Evolutionary conservation across 2,113 vertebrate genomes (phyloP).

Genomic region (Saguinus midas): DNA sequence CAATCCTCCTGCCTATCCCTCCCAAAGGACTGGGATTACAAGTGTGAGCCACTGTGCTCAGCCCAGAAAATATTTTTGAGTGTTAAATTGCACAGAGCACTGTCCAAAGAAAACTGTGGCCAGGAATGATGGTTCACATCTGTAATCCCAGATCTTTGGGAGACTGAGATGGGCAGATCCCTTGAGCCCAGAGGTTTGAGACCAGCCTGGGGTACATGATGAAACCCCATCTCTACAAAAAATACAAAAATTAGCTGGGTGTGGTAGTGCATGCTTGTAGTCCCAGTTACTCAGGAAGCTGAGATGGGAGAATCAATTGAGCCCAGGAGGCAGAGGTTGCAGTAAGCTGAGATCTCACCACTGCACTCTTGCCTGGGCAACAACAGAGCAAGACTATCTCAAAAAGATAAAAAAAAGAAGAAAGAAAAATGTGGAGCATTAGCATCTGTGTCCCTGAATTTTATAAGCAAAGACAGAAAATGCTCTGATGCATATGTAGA

Average conservation of each 20-base stretch:
- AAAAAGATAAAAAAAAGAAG: not conserved
- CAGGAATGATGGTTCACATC: not conserved
- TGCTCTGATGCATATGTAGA: not conserved
- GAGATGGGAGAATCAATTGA: not conserved
- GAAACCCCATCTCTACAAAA: not conserved
- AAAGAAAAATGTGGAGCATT: constrained; percentile 6
- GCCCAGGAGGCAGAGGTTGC: not conserved
- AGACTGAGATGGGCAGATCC: not conserved
- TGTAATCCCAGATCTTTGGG: not conserved
- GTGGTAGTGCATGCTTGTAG: not conserved
- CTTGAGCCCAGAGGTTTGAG: not conserved
- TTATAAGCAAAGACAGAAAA: constrained; percentile 7
- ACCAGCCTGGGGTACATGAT: not conserved
- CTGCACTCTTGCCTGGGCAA: not conserved
- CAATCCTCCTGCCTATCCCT: not conserved
- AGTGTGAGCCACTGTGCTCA: not conserved
- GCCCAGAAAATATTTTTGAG: not conserved
- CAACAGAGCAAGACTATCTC: not conserved
- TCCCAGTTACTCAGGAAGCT: not conserved
- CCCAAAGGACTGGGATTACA: not conserved
- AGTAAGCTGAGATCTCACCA: not conserved
- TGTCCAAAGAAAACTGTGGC: not conserved
- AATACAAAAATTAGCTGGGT: not conserved
- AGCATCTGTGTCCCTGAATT: constrained; percentile 15
- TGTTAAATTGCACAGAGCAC: not conserved